phyloP scores from a whole-genome alignment of 2,113 vertebrate species.

The Rhynchomys soricoides region DNA sequence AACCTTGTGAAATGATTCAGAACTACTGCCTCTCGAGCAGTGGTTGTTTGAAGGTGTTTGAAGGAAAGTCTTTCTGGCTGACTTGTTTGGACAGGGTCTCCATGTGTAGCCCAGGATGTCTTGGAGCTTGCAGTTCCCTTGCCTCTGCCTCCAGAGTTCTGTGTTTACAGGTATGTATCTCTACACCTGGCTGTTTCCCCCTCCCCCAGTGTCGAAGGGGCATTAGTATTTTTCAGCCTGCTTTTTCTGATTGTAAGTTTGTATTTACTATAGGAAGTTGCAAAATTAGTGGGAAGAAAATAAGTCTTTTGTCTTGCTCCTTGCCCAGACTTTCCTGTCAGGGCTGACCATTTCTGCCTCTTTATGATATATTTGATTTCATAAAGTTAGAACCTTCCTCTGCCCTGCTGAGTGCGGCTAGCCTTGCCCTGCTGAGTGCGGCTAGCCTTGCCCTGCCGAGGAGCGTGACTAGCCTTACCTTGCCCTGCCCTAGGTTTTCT shows the following conservation, averaged over 20 bases:
- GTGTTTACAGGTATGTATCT: background rate
- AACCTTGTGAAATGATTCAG: fast-evolving
- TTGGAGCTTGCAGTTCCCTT: background rate
- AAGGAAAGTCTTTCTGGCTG: background rate
- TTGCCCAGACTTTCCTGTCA: background rate
- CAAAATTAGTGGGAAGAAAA: background rate
- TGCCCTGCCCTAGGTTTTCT: background rate
- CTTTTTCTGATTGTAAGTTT: background rate
- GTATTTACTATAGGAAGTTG: background rate
- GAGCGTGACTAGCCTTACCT: background rate
- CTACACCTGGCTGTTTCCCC: no score
- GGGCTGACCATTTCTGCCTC: background rate
- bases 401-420: background rate
- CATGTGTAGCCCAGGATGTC: background rate
- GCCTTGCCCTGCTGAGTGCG: fast-evolving
- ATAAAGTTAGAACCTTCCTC: fast-evolving
- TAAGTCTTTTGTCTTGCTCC: background rate
- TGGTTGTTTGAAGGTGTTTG: background rate
- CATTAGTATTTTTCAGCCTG: background rate
- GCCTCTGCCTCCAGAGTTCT: background rate
- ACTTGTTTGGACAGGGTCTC: background rate
- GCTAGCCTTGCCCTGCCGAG: fast-evolving
- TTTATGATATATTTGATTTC: background rate
- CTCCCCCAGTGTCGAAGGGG: background rate
- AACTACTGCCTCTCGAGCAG: fast-evolving